Percentiles rank a stretch among this genome's conserved stretches.
Conservation (phyloP, 53 echinoderm and acorn worm species). For the Hippasteria phrygiana region DNA sequence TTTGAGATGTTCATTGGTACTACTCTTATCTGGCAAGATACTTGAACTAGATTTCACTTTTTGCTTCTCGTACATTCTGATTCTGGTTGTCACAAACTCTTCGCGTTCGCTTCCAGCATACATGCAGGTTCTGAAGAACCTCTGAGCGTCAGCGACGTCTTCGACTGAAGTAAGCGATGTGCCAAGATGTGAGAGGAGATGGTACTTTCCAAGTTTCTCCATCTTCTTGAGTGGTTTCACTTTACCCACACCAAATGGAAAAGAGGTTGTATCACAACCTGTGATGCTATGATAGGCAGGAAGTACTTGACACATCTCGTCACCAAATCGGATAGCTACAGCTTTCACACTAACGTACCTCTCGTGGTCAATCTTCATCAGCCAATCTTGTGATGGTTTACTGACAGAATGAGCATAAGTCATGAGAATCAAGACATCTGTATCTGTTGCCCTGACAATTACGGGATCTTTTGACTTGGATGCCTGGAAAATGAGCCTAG, state of each 20-base stretch:
- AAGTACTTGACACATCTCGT: slow-evolving; percentile 5
- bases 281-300: slow-evolving; percentile 19
- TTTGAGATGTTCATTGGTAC: not conserved
- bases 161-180: not conserved
- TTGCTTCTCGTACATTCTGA: not conserved
- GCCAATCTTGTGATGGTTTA: slow-evolving; percentile 8
- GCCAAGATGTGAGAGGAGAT: slow-evolving; percentile 20
- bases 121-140: slow-evolving; percentile 13
- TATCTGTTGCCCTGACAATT: slow-evolving; percentile 6
- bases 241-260: not conserved
- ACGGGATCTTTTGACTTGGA: not conserved
- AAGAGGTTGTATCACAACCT: slow-evolving; percentile 17
- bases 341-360: not conserved
- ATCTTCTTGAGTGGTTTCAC: slow-evolving; percentile 10
- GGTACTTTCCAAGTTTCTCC: slow-evolving; percentile 2
- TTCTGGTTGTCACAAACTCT: not conserved
- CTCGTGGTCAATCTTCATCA: slow-evolving; percentile 27
- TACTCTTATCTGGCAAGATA: slow-evolving; percentile 5
- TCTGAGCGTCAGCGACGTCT: slow-evolving; percentile 1
- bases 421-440: slow-evolving; percentile 10
- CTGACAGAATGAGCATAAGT: not conserved
- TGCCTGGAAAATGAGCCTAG: slow-evolving; percentile 1
- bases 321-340: not conserved
- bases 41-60: not conserved
- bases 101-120: slow-evolving; percentile 4